These are phyloP conservation scores for Argopecten irradians DNA, from an alignment of 1,140 invertebrate species.

Conservation along the genomic window DNA sequence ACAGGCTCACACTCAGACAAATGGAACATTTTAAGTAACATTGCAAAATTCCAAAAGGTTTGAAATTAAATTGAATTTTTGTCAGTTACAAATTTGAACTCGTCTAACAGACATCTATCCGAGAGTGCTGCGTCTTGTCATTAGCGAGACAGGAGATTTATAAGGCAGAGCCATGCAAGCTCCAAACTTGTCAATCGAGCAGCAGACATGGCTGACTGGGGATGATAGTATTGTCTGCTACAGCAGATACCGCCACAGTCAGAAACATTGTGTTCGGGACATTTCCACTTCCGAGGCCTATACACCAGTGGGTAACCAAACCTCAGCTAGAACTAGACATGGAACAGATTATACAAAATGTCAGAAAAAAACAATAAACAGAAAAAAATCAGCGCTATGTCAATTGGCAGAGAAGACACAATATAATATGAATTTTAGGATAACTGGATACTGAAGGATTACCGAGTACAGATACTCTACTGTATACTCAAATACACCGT, in stretches of 20 bases:
- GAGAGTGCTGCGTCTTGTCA: neutral
- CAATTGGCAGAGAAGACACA: neutral
- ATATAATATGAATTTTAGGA: neutral
- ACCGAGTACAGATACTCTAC: neutral
- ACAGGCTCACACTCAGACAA: neutral
- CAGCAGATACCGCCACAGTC: neutral
- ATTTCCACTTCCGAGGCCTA: neutral
- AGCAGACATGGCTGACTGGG: neutral
- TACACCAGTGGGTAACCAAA: neutral
- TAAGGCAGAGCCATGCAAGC: neutral
- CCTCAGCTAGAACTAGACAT: neutral
- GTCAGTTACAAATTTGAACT: neutral
- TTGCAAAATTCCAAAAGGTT: conserved; percentile 3
- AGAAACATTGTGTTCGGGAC: neutral
- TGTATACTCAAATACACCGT: neutral
- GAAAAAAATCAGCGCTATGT: too few species aligned
- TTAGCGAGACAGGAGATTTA: neutral
- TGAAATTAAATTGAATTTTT: conserved; percentile 19
- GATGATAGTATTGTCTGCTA: neutral
- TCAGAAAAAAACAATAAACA: neutral
- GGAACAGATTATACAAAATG: neutral
- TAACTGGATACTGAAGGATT: neutral
- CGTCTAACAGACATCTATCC: neutral
- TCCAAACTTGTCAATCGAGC: neutral
- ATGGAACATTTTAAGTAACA: conserved; percentile 17